phyloP scores from a whole-genome alignment of 2,888 invertebrate species.

The Coremacera marginata region DNA sequence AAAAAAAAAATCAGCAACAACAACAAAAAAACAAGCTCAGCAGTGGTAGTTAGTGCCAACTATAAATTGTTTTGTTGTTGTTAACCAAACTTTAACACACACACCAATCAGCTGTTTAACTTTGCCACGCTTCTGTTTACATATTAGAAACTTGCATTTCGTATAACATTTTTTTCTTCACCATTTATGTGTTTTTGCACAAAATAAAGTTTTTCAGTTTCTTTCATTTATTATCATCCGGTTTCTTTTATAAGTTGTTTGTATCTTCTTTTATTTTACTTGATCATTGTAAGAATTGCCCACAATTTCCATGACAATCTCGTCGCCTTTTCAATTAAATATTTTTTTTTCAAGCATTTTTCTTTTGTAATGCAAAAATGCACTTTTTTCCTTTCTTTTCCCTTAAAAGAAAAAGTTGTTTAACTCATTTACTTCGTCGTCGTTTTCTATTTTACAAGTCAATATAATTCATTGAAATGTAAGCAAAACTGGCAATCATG shows the following conservation, averaged over 20 bases:
- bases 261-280: neutral
- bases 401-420: neutral
- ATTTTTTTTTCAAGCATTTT: neutral
- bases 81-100: conserved; percentile 1
- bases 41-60: neutral
- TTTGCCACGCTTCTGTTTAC: conserved; percentile 22
- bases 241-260: neutral
- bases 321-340: conserved; percentile 15
- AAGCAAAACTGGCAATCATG: neutral
- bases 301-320: conserved; percentile 1
- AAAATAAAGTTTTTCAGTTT: neutral
- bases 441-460: neutral
- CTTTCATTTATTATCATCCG: neutral
- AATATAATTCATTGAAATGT: neutral
- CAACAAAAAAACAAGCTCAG: neutral
- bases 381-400: neutral
- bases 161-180: neutral
- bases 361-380: neutral
- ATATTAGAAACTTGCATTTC: conserved; percentile 19
- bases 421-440: neutral
- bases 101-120: conserved; percentile 22
- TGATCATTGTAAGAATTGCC: neutral
- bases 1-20: neutral
- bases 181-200: too few relatives aligned
- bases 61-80: neutral